Evolutionary conservation across 2,113 vertebrate species (phyloP).

Genomic region (Furnarius figulus): DNA sequence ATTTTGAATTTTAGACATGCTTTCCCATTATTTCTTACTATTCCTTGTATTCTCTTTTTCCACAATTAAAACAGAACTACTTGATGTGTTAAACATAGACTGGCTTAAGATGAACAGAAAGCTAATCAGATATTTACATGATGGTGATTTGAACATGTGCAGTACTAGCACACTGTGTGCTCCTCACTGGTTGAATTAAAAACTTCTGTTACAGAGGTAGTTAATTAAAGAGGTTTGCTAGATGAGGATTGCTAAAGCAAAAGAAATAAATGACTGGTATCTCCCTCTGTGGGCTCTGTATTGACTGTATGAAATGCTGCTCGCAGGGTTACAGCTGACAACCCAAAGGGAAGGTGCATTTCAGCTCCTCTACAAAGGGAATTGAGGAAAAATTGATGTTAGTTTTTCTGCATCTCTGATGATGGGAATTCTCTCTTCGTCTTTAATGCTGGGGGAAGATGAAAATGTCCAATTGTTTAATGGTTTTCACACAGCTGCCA

Average conservation of each 20-base stretch:
- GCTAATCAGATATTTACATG: conserved; percentile 4
- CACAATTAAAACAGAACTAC: background rate
- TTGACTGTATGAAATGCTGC: background rate
- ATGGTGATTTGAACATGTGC: background rate
- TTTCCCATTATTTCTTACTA: background rate
- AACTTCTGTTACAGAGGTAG: background rate
- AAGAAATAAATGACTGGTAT: background rate
- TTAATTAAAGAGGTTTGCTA: background rate
- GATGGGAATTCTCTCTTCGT: background rate
- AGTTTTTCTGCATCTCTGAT: background rate
- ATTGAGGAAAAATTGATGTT: background rate
- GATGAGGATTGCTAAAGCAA: background rate
- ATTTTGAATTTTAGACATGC: background rate
- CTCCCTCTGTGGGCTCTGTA: background rate
- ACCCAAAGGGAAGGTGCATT: background rate
- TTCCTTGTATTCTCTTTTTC: background rate
- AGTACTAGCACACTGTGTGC: background rate
- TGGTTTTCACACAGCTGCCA: background rate
- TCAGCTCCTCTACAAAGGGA: background rate
- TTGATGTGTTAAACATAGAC: background rate
- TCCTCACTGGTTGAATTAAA: background rate
- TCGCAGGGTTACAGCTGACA: background rate
- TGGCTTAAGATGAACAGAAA: background rate
- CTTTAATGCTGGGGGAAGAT: background rate
- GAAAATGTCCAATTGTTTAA: background rate